A percentile compares a stretch with the other conserved stretches of the same genome.
These are phyloP conservation scores for Discoglossus pictus DNA, from an alignment of 2,797 vertebrate genomes.

Conservation along the genomic window DNA sequence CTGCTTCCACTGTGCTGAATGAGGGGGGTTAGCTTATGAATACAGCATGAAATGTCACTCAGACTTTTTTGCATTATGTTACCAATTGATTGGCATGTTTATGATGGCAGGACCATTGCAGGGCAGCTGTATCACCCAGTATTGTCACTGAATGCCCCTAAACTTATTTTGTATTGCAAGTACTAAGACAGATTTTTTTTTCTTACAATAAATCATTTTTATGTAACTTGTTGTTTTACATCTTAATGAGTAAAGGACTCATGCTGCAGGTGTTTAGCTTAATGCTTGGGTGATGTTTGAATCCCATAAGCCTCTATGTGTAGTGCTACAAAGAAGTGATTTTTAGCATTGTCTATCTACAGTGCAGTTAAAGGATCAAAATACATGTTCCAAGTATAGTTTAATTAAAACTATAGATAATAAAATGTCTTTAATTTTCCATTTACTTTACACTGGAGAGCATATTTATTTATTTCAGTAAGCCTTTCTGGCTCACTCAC, in stretches of 20 bases:
- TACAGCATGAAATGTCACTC: conserved; percentile 71
- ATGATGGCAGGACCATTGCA: conserved; percentile 58
- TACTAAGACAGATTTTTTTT: conserved; percentile 19
- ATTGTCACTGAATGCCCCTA: conserved; percentile 48
- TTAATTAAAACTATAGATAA: too few species aligned
- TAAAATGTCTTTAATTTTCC: too few species aligned
- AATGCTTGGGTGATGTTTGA: conserved; percentile 47
- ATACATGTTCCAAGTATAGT: too few species aligned
- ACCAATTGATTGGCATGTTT: conserved; percentile 68
- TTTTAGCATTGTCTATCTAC: conserved; percentile 44
- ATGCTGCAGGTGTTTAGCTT: conserved; percentile 42
- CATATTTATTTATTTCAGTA: too few species aligned
- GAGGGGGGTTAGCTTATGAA: conserved; percentile 70
- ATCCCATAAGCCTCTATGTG: conserved; percentile 57
- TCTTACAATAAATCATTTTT: conserved; percentile 18
- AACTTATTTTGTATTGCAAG: conserved; percentile 48
- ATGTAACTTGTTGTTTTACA: conserved; percentile 36
- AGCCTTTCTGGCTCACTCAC: too few species aligned
- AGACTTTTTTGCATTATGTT: conserved; percentile 66
- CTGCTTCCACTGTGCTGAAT: conserved; percentile 74
- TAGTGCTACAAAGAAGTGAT: conserved; percentile 44
- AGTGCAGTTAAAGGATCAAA: conserved; percentile 5
- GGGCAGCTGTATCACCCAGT: conserved; percentile 56
- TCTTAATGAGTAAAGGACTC: conserved; percentile 36
- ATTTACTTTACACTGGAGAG: too few species aligned